Evolutionary conservation across 2,797 vertebrate species (phyloP).

Genomic region (Lacerta agilis): DNA sequence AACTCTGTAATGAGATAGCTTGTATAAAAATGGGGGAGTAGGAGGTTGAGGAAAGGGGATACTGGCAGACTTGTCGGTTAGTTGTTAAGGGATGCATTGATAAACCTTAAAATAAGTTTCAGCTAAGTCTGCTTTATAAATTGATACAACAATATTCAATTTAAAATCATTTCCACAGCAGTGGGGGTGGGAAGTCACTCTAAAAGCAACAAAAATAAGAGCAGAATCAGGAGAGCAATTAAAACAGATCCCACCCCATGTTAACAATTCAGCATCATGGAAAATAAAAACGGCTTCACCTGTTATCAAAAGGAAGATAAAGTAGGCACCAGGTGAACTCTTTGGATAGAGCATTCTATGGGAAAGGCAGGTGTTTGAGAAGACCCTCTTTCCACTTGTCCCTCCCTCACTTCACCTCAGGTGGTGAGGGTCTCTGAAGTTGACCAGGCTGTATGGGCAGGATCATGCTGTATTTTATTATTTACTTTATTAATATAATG

Average conservation of each 20-base stretch:
- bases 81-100: background rate
- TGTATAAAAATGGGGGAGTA: background rate
- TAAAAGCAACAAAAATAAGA: background rate
- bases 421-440: background rate
- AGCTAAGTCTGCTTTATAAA: background rate
- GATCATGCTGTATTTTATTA: background rate
- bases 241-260: background rate
- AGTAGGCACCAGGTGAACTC: background rate
- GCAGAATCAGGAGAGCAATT: background rate
- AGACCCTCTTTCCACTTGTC: background rate
- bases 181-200: background rate
- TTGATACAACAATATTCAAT: background rate
- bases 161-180: background rate
- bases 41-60: background rate
- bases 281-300: background rate
- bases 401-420: background rate
- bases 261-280: background rate
- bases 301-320: background rate
- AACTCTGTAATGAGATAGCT: background rate
- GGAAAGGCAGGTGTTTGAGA: background rate
- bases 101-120: background rate
- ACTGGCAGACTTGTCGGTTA: background rate
- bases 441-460: background rate
- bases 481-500: too few species aligned
- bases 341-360: background rate